Conservation (phyloP, 2,797 vertebrate genomes). For the Eospalax fontanierii region DNA sequence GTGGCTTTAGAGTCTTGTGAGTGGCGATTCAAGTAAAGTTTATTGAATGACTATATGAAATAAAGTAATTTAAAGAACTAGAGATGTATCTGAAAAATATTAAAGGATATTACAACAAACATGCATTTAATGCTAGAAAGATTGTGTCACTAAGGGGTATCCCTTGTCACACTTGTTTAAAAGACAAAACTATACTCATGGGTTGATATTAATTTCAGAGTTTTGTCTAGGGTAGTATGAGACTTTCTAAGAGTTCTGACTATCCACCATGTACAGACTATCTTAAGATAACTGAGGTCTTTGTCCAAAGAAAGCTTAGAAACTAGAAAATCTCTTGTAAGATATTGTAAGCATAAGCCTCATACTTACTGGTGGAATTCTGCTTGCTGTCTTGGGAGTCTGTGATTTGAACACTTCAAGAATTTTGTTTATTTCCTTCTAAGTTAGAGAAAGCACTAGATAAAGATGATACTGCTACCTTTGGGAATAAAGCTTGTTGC, state of each 20-base stretch:
- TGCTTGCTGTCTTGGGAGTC: constrained; percentile 29
- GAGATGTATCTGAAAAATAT: background rate
- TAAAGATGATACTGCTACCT: background rate
- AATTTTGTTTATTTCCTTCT: constrained; percentile 48
- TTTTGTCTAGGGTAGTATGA: background rate
- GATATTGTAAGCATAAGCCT: constrained; percentile 29
- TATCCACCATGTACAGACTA: background rate
- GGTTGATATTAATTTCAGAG: constrained; percentile 10
- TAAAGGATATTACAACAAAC: background rate
- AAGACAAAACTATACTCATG: background rate
- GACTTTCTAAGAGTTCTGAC: constrained; percentile 33
- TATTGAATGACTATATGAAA: constrained; percentile 1
- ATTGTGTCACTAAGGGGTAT: background rate
- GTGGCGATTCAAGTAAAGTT: constrained; percentile 20
- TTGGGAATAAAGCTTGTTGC: background rate
- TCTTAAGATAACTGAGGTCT: constrained; percentile 62
- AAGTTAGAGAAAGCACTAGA: constrained; percentile 39
- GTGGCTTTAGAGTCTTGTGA: background rate
- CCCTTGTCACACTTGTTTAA: constrained; percentile 30
- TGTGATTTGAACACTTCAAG: constrained; percentile 14
- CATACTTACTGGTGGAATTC: constrained; percentile 45
- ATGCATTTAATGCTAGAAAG: constrained; percentile 49
- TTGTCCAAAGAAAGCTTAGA: constrained; percentile 20
- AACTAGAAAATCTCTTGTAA: constrained; percentile 38
- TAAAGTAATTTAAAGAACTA: background rate